phyloP scores from a whole-genome alignment of 2,113 vertebrate species.

The Ictalurus furcatus region DNA sequence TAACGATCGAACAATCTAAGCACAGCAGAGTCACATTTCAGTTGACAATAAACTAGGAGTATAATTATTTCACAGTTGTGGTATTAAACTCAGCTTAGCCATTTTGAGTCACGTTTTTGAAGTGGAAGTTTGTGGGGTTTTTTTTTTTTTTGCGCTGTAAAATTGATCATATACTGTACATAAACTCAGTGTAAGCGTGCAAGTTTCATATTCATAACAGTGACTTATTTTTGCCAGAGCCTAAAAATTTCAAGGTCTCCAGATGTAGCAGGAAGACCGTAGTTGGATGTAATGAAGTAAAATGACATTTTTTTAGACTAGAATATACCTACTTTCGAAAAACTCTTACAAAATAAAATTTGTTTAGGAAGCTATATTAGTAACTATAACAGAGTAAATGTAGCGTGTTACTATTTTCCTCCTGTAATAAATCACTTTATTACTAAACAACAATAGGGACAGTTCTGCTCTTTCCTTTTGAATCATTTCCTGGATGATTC shows the following conservation, averaged over 20 bases:
- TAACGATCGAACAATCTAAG: not conserved
- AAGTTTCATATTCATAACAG: not conserved
- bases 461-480: not conserved
- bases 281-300: not conserved
- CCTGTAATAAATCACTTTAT: conserved; percentile 6
- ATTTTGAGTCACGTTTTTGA: not conserved
- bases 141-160: not conserved
- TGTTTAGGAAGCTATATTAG: not conserved
- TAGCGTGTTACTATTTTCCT: not conserved
- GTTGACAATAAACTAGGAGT: not conserved
- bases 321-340: not conserved
- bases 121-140: not conserved
- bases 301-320: not conserved
- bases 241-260: not conserved
- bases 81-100: not conserved
- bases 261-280: not conserved
- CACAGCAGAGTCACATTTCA: not conserved
- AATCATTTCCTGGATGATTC: conserved; percentile 23
- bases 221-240: not conserved
- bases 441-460: not conserved
- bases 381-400: not conserved
- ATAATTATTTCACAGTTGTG: not conserved
- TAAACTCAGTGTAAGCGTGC: not conserved
- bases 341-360: not conserved
- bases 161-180: not conserved